Evolutionary conservation across 2,888 invertebrate genomes (phyloP), one percentile per base, ranked within the genome.

Genomic region (Nomada goodeniana): DNA sequence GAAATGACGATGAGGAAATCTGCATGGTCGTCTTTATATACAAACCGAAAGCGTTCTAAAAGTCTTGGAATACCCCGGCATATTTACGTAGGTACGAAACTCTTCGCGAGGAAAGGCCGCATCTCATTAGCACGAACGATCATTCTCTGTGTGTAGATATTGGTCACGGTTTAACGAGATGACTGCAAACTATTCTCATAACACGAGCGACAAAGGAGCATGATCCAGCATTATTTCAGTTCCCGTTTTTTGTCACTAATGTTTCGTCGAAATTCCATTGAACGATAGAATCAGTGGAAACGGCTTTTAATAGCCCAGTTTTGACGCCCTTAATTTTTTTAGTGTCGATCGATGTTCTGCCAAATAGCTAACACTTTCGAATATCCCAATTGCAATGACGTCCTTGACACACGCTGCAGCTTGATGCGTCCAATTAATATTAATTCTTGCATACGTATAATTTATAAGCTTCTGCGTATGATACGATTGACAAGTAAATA

Each of bases 11-110:
- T 36, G 68, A 74, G 71, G 74, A 88, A 85, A 86, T 80, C 55
- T 9, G 29, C 23, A 75, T 69, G 67, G 76, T 57, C 55, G 69
- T 78, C 83, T 83, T 88, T 89, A 89, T 89, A 89, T 88, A 88
- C 69, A 70, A 68, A 76, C 15, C 63, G 59, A 2, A 47, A 44
- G 7, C 68, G 50, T 70, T 60, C 55, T 10, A 42, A 57, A 3
- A 68, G 52, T 70, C 67, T 69, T 29, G 87, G 87, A 82, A 87
- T 88, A 83, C 52, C 87, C 86, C 87, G 60, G 26, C 65, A 60
- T 78, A 67, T 74, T 85, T 76, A 76, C 77, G 76, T 64, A 81
- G 79, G 59, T 83, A 81, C 64, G 42, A 84, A 85, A 85, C 63
- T 65, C 77, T 73, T 77, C 63, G 1, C 63, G 69, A 69, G 60